Evolutionary conservation across 2,888 invertebrate species (phyloP), one percentile per base, ranked within the genome.

Genomic region (Hermaeophaga mercurialis): DNA sequence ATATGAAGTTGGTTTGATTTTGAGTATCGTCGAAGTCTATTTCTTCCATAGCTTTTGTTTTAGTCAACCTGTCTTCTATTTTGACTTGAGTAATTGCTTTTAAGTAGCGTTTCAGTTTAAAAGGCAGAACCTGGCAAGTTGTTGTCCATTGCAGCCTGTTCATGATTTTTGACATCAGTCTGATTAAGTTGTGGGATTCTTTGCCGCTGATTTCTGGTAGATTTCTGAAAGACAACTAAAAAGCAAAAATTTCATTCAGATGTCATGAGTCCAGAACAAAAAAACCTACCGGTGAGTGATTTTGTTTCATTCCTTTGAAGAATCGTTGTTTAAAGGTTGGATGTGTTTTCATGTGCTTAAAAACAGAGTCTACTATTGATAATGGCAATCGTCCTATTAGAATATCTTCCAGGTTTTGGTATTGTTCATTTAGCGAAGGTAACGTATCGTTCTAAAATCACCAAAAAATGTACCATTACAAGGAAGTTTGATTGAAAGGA

Each of bases 1-100:
- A 71, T 4, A 71, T 54, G 44, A 65, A 71, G 11, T 54, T 62
- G 45, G 63, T 62, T 46, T 66, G 65, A 38, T 67, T 64, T 41
- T 65, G 65, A 15, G 15, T 33, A 9, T 62, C 60, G 7, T 58
- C 67, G 14, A 65, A 58, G 24, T 66, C 60, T 6, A 68, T 54
- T 34, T 67, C 68, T 26, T 68, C 64, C 67, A 67, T 66, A 28
- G 65, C 62, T 31, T 62, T 67, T 5, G 64, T 34, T 52, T 63
- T 66, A 1, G 49, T 41, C 38, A 67, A 52, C 1, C 56, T 54
- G 19, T 63, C 61, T 8, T 64, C 62, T 38, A 62, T 62, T 34
- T 57, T 62, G 17, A 60, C 62, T 48, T 49, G 63, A 7, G 66
- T 69, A 11, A 65, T 59, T 9, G 48, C 19, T 54, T 59, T 66